Evolutionary conservation across 2,888 invertebrate genomes (phyloP), one percentile per base, ranked within the genome.

Genomic region (Heliconius charithonia): DNA sequence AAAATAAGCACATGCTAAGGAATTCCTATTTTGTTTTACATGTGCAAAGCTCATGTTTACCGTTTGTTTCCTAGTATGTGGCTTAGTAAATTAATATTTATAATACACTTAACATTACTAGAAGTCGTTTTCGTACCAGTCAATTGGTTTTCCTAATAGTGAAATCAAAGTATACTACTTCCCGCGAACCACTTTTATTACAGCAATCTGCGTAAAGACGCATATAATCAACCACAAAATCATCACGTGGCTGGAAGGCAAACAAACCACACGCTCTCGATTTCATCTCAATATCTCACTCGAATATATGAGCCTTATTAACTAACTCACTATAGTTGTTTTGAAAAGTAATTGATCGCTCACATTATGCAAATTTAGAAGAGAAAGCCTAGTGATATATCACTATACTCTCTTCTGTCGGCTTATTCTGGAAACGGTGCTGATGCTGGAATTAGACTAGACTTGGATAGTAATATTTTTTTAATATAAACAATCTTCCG

Each of bases 21-120:
- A 75, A 72, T 80, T 81, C 76, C 62, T 69, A 73, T 76, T 78
- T 77, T 80, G 32, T 77, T 75, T 77, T 72, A 29, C 29, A 45
- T 51, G 37, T n/a, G 75, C 32, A 51, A 77, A 65, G 74, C 62
- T 27, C 63, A 67, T 67, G 71, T 78, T 79, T 76, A 79, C 74
- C 75, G 71, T 78, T 76, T 81, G 75, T 70, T 67, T 45, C 56
- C 16, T 74, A 73, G 51, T 45, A 82, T 79, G 67, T 78, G 37
- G 82, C 78, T 81, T 81, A 70, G 59, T 66, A 80, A 76, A 76
- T 82, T 70, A 79, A 79, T 78, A 81, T 82, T 79, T 75, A 76
- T 79, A 65, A 59, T 71, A 59, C 41, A 73, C 27, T 59, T 66
- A 67, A 41, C 73, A 63, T 65, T 41, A 65, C 37, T 65, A 27